Evolutionary conservation across 2,797 vertebrate species (phyloP), one percentile per base, ranked within the genome.

Genomic region (Amblyopsis hoosieri): DNA sequence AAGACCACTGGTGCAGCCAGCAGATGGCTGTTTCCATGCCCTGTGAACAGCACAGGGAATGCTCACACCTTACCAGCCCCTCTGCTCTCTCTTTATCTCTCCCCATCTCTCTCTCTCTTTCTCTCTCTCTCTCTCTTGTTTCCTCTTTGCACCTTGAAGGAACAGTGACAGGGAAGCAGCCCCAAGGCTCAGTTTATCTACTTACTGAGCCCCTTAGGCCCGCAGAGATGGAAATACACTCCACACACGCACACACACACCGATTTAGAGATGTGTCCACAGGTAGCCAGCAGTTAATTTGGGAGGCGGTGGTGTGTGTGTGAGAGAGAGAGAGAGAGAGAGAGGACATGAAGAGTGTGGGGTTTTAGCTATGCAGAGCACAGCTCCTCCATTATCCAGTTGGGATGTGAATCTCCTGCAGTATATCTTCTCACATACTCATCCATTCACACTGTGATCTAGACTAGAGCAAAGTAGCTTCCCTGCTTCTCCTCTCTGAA

Each of bases 201-300:
- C 67, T 79, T 52, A 3, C 70, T 12, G 60, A 65, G 67, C 50
- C 62, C 62, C n/a, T 11, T 47, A 73, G 64, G 74, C 55, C 73
- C 29, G 1, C 65, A 52, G 59, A 48, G 65, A 66, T 6, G 56
- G 50, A 71, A 57, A 61, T 63, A 72, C 66, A 72, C 67, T 70
- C 65, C 74, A 65, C 55, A 17, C 72, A 23, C 23, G 23, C 23
- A 3, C 72, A 67, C 74, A 67, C 55, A 17, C 69, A 55, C 72
- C 73, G 72, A 87, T 74, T 75, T 69, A 86, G 75, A 86, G 67
- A 53, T 75, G 75, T 80, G 78, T 83, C 78, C 73, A 54, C 60
- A 63, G 75, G 75, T 42, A 7, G 67, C 62, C 70, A 72, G 79
- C 60, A 69, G 72, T 37, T 85, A 76, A 79, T 59, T 69, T 1